Evolutionary conservation across 2,113 vertebrate genomes (phyloP), one percentile per base, ranked within the genome.

Genomic region (Hemichromis elongatus): DNA sequence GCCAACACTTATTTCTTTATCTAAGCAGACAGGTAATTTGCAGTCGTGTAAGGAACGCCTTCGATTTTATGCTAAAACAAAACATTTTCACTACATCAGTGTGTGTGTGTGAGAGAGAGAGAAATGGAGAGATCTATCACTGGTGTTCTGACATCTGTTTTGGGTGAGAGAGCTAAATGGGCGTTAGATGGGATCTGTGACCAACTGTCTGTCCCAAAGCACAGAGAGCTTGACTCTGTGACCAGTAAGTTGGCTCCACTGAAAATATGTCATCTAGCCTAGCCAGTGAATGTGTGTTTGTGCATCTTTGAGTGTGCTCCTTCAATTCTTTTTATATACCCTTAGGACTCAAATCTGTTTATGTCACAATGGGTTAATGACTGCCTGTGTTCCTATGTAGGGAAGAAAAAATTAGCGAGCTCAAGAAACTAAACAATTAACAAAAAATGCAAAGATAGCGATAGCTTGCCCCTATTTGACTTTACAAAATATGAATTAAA

Each of bases 61-160:
- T 83, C 50, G 40, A 18, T 30, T 61, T 61, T 19, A 19, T 33
- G 16, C 35, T 55, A 24, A 55, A 55, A 13, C 6, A 55, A 55
- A 21, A 30, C 30, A 47, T 35, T 59, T 55, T 14, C 52, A 73
- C 52, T 52, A 75, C 2, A 40, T 56, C 14, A 81, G 59, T 18
- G 56, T 5, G 14, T 18, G 4, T 2, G 28, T 33, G 28, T 16
- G 26, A 18, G 55, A 18, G 79, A 24, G 68, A 45, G 47, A 14
- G 21, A 5, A 19, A 18, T 7, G 47, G 26, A 40, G 40, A 6
- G 14, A 18, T 77, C 45, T 19, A 26, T 57, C 35, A 54, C 11
- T 66, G 70, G 66, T 80, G 53, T 79, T 81, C 86, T 87, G 85
- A 91, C 90, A 90, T 93, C 88, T 91, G 91, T 86, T 93, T 88